Evolutionary conservation across 2,888 invertebrate genomes (phyloP), one percentile per base, ranked within the genome.

Genomic region (Lasioglossum malachurum): DNA sequence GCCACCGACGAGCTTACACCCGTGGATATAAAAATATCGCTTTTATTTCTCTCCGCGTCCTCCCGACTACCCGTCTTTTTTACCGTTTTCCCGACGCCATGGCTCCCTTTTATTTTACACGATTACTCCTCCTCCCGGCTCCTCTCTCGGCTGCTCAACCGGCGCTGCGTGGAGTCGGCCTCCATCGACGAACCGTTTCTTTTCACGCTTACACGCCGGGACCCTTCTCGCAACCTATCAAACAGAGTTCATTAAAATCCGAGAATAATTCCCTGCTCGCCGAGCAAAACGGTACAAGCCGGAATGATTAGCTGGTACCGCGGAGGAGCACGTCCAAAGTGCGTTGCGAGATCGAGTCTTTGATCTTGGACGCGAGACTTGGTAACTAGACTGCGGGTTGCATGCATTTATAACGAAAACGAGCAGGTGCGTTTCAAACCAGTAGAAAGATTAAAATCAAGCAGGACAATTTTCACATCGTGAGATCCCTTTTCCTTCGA

Each of bases 11-110:
- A 93, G 93, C 93, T 94, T 92, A 91, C 93, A 89, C 91, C 89
- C 91, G 92, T 92, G 91, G 93, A 93, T 93, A 93, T 94, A 94
- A 94, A 95, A 95, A 95, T 95, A 95, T 93, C 93, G 91, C 93
- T 92, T 94, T 94, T 93, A 94, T 93, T 89, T 90, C 89, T 91
- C 88, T 86, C 87, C 75, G 77, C 78, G 82, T 77, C 80, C 77
- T 83, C 81, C 82, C 82, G 78, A 67, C 79, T 83, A 71, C 76
- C 81, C 72, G 46, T 53, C 76, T 27, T 77, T 84, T 75, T 69
- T 60, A 57, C 49, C 73, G 49, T 75, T 78, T 64, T 78, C 81
- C 73, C 75, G 67, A 67, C 78, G 60, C 41, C 64, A 49, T 80
- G 71, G 7, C n/a, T 35, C 31, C 46, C 38, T 77, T 75, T 75